Percentiles rank a stretch among this genome's conserved stretches.
Evolutionary conservation across 2,113 vertebrate genomes (phyloP).

Genomic region (Ictalurus furcatus): DNA sequence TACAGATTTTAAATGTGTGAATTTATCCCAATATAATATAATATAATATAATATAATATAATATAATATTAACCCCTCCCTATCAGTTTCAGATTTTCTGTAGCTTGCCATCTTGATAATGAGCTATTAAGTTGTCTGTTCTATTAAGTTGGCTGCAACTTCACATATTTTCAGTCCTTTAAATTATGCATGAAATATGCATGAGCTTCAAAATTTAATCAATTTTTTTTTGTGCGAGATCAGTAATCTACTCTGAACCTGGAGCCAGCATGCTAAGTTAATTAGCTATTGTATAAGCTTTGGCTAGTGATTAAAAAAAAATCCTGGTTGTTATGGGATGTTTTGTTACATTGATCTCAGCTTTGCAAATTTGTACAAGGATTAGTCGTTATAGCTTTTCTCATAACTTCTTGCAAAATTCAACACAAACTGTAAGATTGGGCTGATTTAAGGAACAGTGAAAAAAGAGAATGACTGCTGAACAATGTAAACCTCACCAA

Average conservation of each 20-base stretch:
- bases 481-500: background rate
- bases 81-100: too few relatives aligned
- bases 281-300: background rate
- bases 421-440: background rate
- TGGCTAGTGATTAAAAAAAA: background rate
- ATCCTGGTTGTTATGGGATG: background rate
- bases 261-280: background rate
- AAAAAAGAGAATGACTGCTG: background rate
- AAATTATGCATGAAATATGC: background rate
- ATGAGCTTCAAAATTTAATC: background rate
- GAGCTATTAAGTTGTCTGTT: background rate
- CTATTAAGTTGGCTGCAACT: background rate
- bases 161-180: background rate
- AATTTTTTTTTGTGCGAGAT: background rate
- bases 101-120: background rate
- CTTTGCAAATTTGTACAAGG: background rate
- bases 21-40: too few relatives aligned
- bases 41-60: too few relatives aligned
- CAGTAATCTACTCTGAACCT: background rate
- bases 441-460: background rate
- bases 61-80: too few relatives aligned
- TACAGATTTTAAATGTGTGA: too few relatives aligned
- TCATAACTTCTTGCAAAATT: background rate
- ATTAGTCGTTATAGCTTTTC: background rate
- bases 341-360: background rate